phyloP scores from a whole-genome alignment of 2,113 vertebrate genomes.

The Morone chrysops region DNA sequence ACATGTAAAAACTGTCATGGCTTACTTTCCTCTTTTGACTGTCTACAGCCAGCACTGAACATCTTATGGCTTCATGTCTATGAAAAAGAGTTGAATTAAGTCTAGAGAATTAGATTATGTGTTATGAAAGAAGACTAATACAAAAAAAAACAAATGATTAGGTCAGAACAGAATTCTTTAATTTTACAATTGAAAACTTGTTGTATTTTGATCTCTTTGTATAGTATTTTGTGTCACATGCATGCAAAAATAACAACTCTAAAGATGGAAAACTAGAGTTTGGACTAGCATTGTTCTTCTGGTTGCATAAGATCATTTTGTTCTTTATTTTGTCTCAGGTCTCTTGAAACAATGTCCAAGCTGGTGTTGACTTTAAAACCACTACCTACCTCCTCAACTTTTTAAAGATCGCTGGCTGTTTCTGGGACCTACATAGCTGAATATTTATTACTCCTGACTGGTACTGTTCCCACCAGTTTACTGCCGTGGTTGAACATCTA shows the following conservation, averaged over 20 bases:
- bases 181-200: neutral
- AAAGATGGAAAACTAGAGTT: neutral
- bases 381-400: neutral
- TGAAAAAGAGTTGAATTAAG: neutral
- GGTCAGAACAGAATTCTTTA: neutral
- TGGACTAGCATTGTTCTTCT: neutral
- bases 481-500: neutral
- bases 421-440: neutral
- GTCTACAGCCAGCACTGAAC: neutral
- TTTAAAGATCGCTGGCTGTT: neutral
- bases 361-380: neutral
- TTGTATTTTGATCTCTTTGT: neutral
- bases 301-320: no score
- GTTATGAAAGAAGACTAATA: neutral
- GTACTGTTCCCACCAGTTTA: neutral
- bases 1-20: slow-evolving; percentile 13
- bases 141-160: neutral
- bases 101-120: neutral
- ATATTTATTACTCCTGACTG: neutral
- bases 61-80: neutral
- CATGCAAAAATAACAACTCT: neutral
- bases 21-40: neutral
- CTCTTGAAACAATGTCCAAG: neutral
- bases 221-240: neutral
- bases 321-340: no score